Percentiles rank a stretch among this genome's conserved stretches.
Evolutionary conservation across 1,140 invertebrate genomes (phyloP).

Genomic region (Daktulosphaira vitifoliae): DNA sequence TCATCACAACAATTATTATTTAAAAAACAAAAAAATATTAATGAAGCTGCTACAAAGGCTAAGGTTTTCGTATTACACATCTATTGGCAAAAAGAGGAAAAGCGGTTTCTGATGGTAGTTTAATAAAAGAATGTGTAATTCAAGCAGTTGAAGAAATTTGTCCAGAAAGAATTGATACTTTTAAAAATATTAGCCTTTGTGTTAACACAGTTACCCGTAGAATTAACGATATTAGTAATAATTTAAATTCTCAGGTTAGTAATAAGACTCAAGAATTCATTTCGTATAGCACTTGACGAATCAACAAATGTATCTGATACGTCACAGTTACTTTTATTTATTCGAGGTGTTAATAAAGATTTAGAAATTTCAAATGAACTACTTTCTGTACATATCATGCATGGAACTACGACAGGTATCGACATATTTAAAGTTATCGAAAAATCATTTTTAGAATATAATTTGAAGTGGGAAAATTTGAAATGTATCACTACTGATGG

Average conservation of each 20-base stretch:
- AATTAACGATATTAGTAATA: conserved; percentile 1
- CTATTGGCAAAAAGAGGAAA: neutral
- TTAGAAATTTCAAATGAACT: neutral
- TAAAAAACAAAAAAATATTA: conserved; percentile 9
- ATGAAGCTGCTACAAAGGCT: neutral
- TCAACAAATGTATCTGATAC: neutral
- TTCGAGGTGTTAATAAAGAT: neutral
- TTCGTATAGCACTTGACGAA: conserved; percentile 1
- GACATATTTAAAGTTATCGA: neutral
- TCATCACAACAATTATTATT: neutral
- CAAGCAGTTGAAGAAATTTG: too few species aligned
- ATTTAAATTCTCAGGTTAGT: neutral
- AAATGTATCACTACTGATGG: neutral
- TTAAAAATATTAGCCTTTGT: conserved; percentile 2
- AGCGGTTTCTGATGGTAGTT: too few species aligned
- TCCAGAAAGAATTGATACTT: neutral
- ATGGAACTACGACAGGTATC: neutral
- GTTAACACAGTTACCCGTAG: neutral
- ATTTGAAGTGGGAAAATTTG: too few species aligned
- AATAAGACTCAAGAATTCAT: neutral
- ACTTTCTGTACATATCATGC: neutral
- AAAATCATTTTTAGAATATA: too few species aligned
- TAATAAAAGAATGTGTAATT: too few species aligned
- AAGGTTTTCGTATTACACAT: neutral
- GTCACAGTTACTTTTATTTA: conserved; percentile 4